Evolutionary conservation across 1,140 invertebrate genomes (phyloP).

Genomic region (Littorina saxatilis): DNA sequence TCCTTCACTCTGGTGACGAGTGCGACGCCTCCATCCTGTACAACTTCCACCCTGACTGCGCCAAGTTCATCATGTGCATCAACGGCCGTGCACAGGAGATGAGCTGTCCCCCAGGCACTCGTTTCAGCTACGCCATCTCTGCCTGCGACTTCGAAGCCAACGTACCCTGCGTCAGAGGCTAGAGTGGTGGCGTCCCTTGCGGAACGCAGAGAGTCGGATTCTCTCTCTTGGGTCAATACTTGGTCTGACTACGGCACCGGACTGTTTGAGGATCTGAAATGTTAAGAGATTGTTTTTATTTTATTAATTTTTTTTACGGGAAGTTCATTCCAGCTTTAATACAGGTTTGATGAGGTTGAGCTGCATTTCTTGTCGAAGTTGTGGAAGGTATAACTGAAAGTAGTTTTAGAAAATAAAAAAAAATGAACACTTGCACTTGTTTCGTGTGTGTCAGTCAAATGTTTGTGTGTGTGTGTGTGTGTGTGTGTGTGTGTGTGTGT

Average conservation of each 20-base stretch:
- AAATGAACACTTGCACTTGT: background rate
- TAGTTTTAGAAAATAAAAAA: too few species aligned
- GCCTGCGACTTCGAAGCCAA: constrained; percentile 16
- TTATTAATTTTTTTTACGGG: background rate
- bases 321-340: too few species aligned
- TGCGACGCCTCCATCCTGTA: background rate
- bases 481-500: constrained; percentile 6
- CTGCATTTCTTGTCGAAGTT: too few species aligned
- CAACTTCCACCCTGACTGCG: constrained; percentile 24
- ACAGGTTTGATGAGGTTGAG: background rate
- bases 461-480: background rate
- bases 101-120: constrained; percentile 14
- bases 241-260: background rate
- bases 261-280: background rate
- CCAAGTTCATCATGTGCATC: constrained; percentile 24
- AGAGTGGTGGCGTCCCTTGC: background rate
- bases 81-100: constrained; percentile 5
- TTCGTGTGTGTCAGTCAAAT: background rate
- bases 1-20: background rate
- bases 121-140: constrained; percentile 24
- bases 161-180: constrained; percentile 1
- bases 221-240: background rate
- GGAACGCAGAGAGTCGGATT: background rate
- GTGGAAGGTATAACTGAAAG: too few species aligned
- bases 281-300: background rate